Percentiles rank a stretch among this genome's conserved stretches.
These are phyloP conservation scores for Torymus tubicola DNA, from an alignment of 2,888 invertebrate species.

Conservation along the genomic window DNA sequence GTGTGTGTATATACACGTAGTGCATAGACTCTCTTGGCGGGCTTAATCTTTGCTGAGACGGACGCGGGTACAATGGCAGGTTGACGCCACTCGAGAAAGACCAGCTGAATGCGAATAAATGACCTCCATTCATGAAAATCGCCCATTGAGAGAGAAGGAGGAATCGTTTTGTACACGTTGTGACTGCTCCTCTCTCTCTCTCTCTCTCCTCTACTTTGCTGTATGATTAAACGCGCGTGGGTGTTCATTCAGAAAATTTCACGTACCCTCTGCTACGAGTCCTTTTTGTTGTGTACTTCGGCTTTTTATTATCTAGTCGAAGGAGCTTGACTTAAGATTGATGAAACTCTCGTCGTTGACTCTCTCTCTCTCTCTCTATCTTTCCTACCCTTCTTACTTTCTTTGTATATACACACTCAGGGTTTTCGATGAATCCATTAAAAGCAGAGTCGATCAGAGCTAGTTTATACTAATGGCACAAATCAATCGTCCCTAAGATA, in stretches of 20 bases:
- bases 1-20: conserved; percentile 59
- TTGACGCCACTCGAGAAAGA: conserved; percentile 66
- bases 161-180: conserved; percentile 33
- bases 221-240: conserved; percentile 51
- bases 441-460: conserved; percentile 41
- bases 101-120: conserved; percentile 72
- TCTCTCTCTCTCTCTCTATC: background rate
- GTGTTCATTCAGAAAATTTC: conserved; percentile 50
- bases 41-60: conserved; percentile 60
- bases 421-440: conserved; percentile 40
- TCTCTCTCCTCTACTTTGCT: conserved; percentile 52
- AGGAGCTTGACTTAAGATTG: conserved; percentile 42
- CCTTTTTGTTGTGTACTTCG: background rate
- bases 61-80: conserved; percentile 67
- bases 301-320: conserved; percentile 37
- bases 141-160: conserved; percentile 61
- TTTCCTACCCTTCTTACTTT: no score
- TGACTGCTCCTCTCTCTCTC: conserved; percentile 43
- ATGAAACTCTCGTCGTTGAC: conserved; percentile 35
- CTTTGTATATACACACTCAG: no score
- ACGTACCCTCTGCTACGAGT: conserved; percentile 22
- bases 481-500: no score
- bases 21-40: conserved; percentile 62
- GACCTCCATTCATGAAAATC: conserved; percentile 72
- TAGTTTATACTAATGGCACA: no score